Conservation (phyloP, 1,140 invertebrate species). For the Microplitis demolitor region DNA sequence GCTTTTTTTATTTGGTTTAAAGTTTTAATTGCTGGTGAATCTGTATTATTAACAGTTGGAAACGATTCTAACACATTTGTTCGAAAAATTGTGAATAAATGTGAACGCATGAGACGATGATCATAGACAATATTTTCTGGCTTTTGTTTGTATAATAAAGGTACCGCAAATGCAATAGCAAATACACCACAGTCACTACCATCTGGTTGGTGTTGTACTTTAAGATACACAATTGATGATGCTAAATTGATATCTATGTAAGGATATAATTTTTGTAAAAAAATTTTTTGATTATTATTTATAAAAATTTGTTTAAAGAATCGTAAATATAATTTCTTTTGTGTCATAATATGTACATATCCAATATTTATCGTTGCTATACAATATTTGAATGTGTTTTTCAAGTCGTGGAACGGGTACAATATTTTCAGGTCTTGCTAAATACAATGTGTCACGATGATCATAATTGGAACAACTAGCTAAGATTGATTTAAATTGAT, state of each 20-base stretch:
- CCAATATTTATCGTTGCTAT: slow-evolving; percentile 5
- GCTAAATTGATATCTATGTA: background rate
- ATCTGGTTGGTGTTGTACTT: slow-evolving; percentile 21
- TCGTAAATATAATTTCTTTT: slow-evolving; percentile 13
- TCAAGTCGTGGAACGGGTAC: background rate
- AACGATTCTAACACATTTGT: background rate
- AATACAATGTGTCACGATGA: slow-evolving; percentile 1
- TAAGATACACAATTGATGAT: background rate
- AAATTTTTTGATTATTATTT: background rate
- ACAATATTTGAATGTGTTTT: slow-evolving; percentile 9
- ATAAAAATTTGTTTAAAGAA: background rate
- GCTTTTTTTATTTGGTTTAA: no score
- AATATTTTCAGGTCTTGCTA: background rate
- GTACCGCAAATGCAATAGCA: slow-evolving; percentile 21
- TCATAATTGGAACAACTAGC: background rate
- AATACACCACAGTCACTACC: slow-evolving; percentile 12
- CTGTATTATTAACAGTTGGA: background rate
- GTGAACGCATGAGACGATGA: background rate
- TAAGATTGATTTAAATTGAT: background rate
- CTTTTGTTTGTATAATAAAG: background rate
- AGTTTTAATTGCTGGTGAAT: no score
- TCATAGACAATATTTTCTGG: background rate
- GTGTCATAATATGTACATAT: slow-evolving; percentile 15
- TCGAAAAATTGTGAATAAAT: background rate
- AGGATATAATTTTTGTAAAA: background rate